phyloP scores from a whole-genome alignment of 2,113 vertebrate species.

The Hiodon alosoides region DNA sequence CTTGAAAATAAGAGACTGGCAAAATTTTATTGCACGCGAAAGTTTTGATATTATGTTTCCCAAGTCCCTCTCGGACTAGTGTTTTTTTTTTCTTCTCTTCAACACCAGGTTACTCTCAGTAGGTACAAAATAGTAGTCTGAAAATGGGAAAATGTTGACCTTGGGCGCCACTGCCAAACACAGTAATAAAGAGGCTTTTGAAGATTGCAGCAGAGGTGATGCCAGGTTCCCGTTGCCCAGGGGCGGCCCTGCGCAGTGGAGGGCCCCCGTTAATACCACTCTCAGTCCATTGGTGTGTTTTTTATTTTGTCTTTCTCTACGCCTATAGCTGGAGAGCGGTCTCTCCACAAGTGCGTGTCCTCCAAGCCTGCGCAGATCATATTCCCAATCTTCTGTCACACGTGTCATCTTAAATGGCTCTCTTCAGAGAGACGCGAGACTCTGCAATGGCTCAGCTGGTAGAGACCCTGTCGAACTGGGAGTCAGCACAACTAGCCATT shows the following conservation, averaged over 20 bases:
- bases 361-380: no score
- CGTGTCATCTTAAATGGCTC: no score
- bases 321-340: no score
- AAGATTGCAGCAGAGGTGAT: conserved; percentile 39
- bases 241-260: conserved; percentile 31
- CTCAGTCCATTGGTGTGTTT: no score
- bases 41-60: conserved; percentile 43
- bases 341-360: no score
- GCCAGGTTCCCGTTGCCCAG: conserved; percentile 43
- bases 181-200: conserved; percentile 57
- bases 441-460: no score
- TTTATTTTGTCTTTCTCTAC: neutral
- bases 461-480: no score
- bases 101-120: conserved; percentile 27
- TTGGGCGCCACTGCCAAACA: conserved; percentile 50
- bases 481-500: no score
- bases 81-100: conserved; percentile 33
- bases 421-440: no score
- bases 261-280: neutral
- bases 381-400: no score
- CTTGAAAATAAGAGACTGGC: conserved; percentile 45
- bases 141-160: conserved; percentile 52
- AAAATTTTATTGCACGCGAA: conserved; percentile 45
- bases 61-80: conserved; percentile 30
- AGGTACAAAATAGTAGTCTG: conserved; percentile 4